phyloP scores from a whole-genome alignment of 1,140 invertebrate species.

The Drosophila baimaii region DNA sequence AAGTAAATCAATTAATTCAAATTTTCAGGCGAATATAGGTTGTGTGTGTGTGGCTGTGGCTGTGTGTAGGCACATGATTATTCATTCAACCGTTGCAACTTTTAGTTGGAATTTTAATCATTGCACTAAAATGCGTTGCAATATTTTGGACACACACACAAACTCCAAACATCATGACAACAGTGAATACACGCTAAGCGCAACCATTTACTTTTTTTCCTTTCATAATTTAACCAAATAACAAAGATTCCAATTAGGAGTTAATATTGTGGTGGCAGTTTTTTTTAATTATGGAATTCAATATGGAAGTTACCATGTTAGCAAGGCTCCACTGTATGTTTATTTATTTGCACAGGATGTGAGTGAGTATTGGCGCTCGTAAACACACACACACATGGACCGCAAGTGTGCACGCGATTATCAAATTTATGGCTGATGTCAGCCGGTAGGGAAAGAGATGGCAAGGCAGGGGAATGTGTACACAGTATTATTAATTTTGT shows the following conservation, averaged over 20 bases:
- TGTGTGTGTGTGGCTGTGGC: not conserved
- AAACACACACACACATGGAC: slow-evolving; percentile 24
- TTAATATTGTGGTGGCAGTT: too few relatives aligned
- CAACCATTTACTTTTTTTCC: not conserved
- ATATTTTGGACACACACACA: not conserved
- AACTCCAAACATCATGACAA: not conserved
- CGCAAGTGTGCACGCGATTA: slow-evolving; percentile 66
- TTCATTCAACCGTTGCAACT: slow-evolving; percentile 13
- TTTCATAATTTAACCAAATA: not conserved
- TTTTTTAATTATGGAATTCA: not conserved
- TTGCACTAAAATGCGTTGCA: not conserved
- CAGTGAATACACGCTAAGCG: not conserved
- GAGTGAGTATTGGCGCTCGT: slow-evolving; percentile 31
- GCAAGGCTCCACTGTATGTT: slow-evolving; percentile 18
- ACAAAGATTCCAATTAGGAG: not conserved
- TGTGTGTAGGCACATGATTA: slow-evolving; percentile 17
- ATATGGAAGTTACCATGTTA: not conserved
- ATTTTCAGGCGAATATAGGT: not conserved
- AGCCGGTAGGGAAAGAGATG: slow-evolving; percentile 31
- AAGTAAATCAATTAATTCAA: slow-evolving; percentile 23
- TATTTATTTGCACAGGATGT: slow-evolving; percentile 38
- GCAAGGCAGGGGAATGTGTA: slow-evolving; percentile 12
- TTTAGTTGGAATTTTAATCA: slow-evolving; percentile 28
- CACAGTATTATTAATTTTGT: slow-evolving; percentile 14
- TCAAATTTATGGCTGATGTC: slow-evolving; percentile 78